Evolutionary conservation across 2,888 invertebrate species (phyloP).

Genomic region (Rhimphoctona megacephalus): DNA sequence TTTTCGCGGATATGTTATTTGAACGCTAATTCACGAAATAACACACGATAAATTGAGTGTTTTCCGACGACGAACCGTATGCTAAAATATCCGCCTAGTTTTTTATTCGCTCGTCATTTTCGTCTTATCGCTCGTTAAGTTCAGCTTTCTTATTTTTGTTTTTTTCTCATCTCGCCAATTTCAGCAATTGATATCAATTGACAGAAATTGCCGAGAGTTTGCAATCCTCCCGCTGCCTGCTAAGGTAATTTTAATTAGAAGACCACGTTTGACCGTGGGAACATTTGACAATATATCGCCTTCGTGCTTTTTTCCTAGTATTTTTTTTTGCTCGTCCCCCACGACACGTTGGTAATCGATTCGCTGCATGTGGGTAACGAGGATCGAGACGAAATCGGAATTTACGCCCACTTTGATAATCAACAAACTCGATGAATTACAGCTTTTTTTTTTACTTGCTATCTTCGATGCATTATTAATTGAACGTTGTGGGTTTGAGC

Average conservation of each 20-base stretch:
- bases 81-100: conserved; percentile 30
- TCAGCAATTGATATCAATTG: conserved; percentile 68
- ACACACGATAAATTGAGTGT: conserved; percentile 5
- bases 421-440: conserved; percentile 11
- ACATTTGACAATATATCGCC: conserved; percentile 3
- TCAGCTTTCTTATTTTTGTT: conserved; percentile 36
- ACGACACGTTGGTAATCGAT: conserved; percentile 26
- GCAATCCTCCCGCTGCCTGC: conserved; percentile 28
- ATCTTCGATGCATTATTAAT: conserved; percentile 1
- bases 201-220: conserved; percentile 57
- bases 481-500: background rate
- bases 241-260: conserved; percentile 42
- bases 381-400: conserved; percentile 23
- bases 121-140: conserved; percentile 17
- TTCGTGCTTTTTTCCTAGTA: background rate
- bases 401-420: conserved; percentile 49
- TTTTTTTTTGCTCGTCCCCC: conserved; percentile 5
- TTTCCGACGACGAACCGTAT: conserved; percentile 16
- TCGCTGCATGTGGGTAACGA: conserved; percentile 3
- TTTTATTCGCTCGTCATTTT: background rate
- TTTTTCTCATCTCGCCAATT: conserved; percentile 40
- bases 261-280: conserved; percentile 16
- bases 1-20: conserved; percentile 45
- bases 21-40: conserved; percentile 41
- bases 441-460: conserved; percentile 4